These are phyloP conservation scores for Enteromius viviparus DNA, from an alignment of 2,797 vertebrate species.

Conservation along the genomic window DNA sequence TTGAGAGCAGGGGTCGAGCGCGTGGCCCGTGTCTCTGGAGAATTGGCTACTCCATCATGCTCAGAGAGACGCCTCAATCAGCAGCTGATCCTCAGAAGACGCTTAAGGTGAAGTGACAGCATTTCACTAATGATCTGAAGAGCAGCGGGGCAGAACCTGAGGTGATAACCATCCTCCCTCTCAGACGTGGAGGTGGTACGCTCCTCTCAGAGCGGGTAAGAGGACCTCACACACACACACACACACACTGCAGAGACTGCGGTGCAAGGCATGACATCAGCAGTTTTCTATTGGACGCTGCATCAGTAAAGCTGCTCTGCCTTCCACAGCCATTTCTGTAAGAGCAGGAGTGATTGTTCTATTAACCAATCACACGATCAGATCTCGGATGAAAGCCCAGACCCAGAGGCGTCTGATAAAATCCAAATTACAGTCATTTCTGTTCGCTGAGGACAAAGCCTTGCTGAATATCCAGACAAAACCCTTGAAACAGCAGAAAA, in stretches of 20 bases:
- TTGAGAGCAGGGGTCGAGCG: neutral
- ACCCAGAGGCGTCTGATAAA: neutral
- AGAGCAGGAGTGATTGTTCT: neutral
- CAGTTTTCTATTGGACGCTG: conserved; percentile 40
- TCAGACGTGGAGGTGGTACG: conserved; percentile 40
- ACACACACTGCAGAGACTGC: conserved; percentile 32
- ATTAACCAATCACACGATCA: conserved; percentile 2
- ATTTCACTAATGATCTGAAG: conserved; percentile 12
- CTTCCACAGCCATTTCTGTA: neutral
- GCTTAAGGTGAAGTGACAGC: neutral
- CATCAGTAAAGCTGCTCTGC: conserved; percentile 7
- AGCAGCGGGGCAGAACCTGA: neutral
- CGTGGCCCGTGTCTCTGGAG: neutral
- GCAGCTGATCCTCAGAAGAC: conserved; percentile 14
- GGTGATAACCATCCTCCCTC: conserved; percentile 7
- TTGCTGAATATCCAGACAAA: neutral
- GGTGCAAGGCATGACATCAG: conserved; percentile 45
- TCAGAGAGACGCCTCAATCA: conserved; percentile 27
- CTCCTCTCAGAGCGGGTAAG: conserved; percentile 32
- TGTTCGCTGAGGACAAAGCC: neutral
- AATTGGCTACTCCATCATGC: conserved; percentile 5
- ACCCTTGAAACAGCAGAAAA: neutral
- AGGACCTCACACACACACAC: conserved; percentile 20
- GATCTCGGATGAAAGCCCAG: neutral
- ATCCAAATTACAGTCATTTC: neutral